These are phyloP conservation scores for Brachypteracias leptosomus DNA, from an alignment of 2,113 vertebrate species.

Conservation along the genomic window DNA sequence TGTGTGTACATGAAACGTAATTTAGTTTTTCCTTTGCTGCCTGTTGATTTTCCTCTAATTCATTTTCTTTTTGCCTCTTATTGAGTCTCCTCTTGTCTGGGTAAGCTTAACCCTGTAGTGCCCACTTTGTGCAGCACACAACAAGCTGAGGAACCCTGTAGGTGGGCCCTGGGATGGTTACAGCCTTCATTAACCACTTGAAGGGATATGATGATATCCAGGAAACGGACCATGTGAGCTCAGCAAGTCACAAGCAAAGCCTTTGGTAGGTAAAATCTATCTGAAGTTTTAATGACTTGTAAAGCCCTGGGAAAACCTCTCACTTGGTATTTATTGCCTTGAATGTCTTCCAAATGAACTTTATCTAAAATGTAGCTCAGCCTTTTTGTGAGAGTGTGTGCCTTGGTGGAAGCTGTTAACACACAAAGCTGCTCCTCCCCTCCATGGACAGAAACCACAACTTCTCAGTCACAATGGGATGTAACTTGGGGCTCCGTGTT, in stretches of 20 bases:
- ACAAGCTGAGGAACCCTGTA: neutral
- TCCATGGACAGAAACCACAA: constrained; percentile 32
- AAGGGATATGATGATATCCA: neutral
- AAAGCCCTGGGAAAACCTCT: constrained; percentile 31
- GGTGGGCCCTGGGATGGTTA: neutral
- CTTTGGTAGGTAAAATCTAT: constrained; percentile 24
- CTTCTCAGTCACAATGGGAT: neutral
- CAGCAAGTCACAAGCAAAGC: neutral
- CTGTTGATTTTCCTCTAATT: constrained; percentile 69
- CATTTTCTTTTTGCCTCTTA: constrained; percentile 61
- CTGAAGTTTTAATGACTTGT: constrained; percentile 55
- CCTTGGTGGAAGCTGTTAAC: neutral
- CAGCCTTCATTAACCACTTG: neutral
- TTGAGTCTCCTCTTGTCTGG: constrained; percentile 45
- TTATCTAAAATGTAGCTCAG: constrained; percentile 13
- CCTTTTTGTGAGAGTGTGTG: neutral
- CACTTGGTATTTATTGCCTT: constrained; percentile 45
- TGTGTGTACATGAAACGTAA: constrained; percentile 58
- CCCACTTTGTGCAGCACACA: neutral
- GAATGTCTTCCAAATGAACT: constrained; percentile 46
- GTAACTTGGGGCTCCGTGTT: constrained; percentile 1
- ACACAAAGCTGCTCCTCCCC: constrained; percentile 9
- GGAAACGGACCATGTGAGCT: neutral
- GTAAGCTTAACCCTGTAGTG: constrained; percentile 38
- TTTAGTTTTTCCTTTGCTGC: constrained; percentile 68